phyloP scores from a whole-genome alignment of 2,888 invertebrate genomes.

The Tetranychus piercei region DNA sequence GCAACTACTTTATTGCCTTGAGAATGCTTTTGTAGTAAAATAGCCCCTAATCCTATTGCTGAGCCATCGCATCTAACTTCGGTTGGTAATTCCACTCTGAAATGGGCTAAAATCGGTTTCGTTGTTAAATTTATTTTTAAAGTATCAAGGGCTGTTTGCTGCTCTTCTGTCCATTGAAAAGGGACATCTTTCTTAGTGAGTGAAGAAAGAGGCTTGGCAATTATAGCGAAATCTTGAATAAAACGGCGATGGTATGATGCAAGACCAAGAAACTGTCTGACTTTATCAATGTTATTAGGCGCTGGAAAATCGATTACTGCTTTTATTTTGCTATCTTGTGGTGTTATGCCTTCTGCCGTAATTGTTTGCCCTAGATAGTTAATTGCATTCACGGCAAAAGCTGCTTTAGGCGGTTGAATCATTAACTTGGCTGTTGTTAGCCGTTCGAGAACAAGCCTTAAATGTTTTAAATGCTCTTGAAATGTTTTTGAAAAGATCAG shows the following conservation, averaged over 20 bases:
- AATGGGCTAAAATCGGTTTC: not conserved
- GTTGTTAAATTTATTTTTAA: not conserved
- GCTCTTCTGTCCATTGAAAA: not conserved
- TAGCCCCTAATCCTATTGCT: not conserved
- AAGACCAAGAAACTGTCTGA: not conserved
- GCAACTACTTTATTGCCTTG: not conserved
- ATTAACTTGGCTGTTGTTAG: not conserved
- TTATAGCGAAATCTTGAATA: not conserved
- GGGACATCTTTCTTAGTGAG: not conserved
- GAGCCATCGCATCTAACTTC: not conserved
- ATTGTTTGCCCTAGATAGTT: not conserved
- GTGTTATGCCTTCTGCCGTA: not conserved
- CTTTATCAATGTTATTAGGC: not conserved
- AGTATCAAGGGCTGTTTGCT: not conserved
- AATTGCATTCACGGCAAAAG: not conserved
- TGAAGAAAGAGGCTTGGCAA: slow-evolving; percentile 5
- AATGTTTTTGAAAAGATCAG: not conserved
- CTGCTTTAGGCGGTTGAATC: not conserved
- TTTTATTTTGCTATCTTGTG: not conserved
- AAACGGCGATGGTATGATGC: not conserved
- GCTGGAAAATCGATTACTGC: not conserved
- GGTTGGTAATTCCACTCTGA: not conserved
- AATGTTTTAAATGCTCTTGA: not conserved
- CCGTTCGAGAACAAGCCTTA: not conserved
- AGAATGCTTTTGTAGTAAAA: not conserved